Evolutionary conservation across 2,797 vertebrate species (phyloP).

Genomic region (Pangasius krempfi): DNA sequence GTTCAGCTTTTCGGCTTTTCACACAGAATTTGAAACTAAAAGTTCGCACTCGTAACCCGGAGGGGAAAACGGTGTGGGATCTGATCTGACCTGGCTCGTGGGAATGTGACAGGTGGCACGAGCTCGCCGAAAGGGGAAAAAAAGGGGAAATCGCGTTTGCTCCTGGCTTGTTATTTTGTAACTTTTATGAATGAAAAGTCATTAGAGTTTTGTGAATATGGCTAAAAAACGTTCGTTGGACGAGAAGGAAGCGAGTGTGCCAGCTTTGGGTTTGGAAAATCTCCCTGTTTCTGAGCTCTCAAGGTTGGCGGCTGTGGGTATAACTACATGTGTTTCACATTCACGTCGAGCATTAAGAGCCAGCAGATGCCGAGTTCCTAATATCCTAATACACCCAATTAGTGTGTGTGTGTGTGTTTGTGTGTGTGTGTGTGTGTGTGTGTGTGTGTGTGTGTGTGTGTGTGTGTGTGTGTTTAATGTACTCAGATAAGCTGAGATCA

Average conservation of each 20-base stretch:
- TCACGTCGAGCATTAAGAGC: slow-evolving; percentile 37
- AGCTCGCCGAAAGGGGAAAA: background rate
- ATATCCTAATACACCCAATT: slow-evolving; percentile 43
- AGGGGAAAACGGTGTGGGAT: background rate
- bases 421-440: slow-evolving; percentile 22
- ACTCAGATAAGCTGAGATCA: slow-evolving; percentile 3
- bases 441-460: slow-evolving; percentile 22
- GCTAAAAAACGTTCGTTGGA: slow-evolving; percentile 14
- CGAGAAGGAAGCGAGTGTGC: slow-evolving; percentile 9
- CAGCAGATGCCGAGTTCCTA: slow-evolving; percentile 50
- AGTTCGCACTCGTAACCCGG: background rate
- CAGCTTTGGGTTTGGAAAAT: slow-evolving; percentile 37
- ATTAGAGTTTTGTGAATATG: slow-evolving; percentile 26
- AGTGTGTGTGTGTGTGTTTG: slow-evolving; percentile 14
- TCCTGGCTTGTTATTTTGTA: slow-evolving; percentile 3
- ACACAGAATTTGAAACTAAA: background rate
- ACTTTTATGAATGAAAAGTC: slow-evolving; percentile 33
- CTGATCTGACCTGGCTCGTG: slow-evolving; percentile 2
- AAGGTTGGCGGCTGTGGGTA: slow-evolving; percentile 42
- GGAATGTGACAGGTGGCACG: slow-evolving; percentile 22
- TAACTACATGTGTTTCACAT: slow-evolving; percentile 45
- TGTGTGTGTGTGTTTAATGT: slow-evolving; percentile 16
- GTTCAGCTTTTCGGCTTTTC: slow-evolving; percentile 41
- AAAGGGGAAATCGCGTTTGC: background rate
- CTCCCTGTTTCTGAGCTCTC: slow-evolving; percentile 37